Base-by-base conservation (phyloP, 2,113 vertebrate species). In the Pandion haliaetus region DNA sequence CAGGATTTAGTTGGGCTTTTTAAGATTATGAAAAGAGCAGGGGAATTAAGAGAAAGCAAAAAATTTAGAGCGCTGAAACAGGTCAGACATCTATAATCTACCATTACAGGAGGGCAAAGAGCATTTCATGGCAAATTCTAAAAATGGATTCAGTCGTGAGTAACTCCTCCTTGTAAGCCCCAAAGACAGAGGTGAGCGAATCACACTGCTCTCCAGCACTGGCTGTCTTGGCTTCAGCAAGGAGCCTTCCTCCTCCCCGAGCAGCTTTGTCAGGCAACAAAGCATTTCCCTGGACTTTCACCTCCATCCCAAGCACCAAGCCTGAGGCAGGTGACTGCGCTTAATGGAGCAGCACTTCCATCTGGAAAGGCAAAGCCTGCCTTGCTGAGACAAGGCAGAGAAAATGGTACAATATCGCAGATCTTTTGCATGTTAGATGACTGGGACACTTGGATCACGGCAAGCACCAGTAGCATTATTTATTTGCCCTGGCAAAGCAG, bases 1-100 rank as follows among this genome's bases (percentile, higher is more conserved):
- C n/a, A 40, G 74, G 97, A 52, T 88, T 97, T 94, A 83, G 42
- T 62, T 34, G 55, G 81, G 71, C 50, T 91, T 91, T 78, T 93
- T 82, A 90, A 96, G 93, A 93, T 95, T 78, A 96, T 20, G n/a
- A 59, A 73, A 62, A 85, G 50, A 94, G 47, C 82, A 73, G 17
- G 26, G 58, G 82, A 95, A 63, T 91, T 86, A 82, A 95, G 42
- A 89, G 89, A 95, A 92, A 79, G 72, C 31, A 79, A 83, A 63
- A 89, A 38, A 58, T 20, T 29, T 7, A 20, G 63, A 88, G 84
- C 67, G 6, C 13, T 17, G 12, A 59, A 88, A 47, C 49, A 85
- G 82, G 78, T 89, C 93, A 77, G 78, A 92, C 66, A 52, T 82
- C 82, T 45, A 25, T 70, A 77, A 88, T 54, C 82, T 77, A 34